phyloP scores from a whole-genome alignment of 2,113 vertebrate species.

The Lota lota region DNA sequence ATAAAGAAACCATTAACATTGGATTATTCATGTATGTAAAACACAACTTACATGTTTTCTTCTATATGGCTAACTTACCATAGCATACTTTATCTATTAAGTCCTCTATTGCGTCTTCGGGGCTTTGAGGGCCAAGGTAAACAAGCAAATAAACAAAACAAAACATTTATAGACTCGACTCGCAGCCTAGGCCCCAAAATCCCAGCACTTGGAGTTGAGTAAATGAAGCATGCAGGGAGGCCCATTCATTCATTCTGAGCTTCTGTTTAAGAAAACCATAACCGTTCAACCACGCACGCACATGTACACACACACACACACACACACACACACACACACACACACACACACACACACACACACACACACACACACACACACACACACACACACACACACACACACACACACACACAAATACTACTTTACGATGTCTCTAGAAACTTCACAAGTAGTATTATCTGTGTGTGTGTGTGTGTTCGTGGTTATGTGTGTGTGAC shows the following conservation, averaged over 20 bases:
- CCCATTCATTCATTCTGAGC: constrained; percentile 53
- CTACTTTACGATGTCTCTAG: constrained; percentile 23
- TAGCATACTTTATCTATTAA: too few relatives aligned
- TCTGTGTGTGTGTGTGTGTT: constrained; percentile 1
- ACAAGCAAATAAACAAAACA: constrained; percentile 72
- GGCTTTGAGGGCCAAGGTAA: constrained; percentile 55
- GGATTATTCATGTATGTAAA: too few relatives aligned
- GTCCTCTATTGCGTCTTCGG: constrained; percentile 50
- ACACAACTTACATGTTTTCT: too few relatives aligned
- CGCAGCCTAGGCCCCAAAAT: constrained; percentile 54
- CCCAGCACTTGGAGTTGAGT: constrained; percentile 53
- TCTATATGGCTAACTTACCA: too few relatives aligned
- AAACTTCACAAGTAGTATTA: constrained; percentile 56
- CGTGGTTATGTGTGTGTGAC: constrained; percentile 8
- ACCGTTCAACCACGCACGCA: constrained; percentile 35
- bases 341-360: constrained; percentile 46
- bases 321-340: too few relatives aligned
- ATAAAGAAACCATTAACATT: too few relatives aligned
- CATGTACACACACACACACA: constrained; percentile 19
- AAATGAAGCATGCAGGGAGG: constrained; percentile 63
- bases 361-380: constrained; percentile 44
- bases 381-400: constrained; percentile 46
- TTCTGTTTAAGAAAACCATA: constrained; percentile 71
- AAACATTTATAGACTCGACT: constrained; percentile 68
- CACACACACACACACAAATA: constrained; percentile 46